Conservation (phyloP, 2,888 invertebrate genomes). For the Sicus ferrugineus region DNA sequence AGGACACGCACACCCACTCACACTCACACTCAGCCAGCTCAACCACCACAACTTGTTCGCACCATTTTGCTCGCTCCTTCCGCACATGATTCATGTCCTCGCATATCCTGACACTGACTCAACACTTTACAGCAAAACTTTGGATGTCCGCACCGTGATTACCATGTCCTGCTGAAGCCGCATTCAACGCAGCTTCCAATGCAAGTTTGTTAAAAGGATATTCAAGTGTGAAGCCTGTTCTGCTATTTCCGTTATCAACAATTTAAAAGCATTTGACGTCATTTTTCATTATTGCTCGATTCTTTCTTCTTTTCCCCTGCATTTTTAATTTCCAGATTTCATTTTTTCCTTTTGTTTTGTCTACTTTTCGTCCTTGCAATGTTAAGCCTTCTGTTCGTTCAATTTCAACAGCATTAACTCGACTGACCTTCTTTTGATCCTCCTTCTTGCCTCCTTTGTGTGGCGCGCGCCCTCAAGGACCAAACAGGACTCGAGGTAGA, state of each 20-base stretch:
- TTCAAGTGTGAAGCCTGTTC: no score
- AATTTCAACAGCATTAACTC: conserved; percentile 23
- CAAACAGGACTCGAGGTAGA: not conserved
- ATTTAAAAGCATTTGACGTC: not conserved
- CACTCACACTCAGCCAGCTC: not conserved
- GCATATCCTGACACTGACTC: not conserved
- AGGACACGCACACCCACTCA: not conserved
- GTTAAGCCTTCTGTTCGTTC: not conserved
- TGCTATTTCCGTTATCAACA: no score
- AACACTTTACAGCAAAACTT: not conserved
- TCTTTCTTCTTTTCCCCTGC: not conserved
- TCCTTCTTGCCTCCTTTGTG: conserved; percentile 23
- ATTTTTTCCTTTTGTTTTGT: not conserved
- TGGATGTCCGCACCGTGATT: no score
- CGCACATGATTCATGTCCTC: not conserved
- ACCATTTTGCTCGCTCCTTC: not conserved
- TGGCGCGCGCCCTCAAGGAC: conserved; percentile 4
- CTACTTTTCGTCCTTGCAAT: not conserved
- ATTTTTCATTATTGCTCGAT: not conserved
- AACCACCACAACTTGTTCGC: not conserved
- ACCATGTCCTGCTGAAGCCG: no score
- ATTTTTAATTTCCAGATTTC: not conserved
- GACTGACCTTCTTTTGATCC: conserved; percentile 13
- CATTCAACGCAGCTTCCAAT: no score
- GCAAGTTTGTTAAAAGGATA: no score